Evolutionary conservation across 1,140 invertebrate genomes (phyloP), one percentile per base, ranked within the genome.

Genomic region (Cydia amplana): DNA sequence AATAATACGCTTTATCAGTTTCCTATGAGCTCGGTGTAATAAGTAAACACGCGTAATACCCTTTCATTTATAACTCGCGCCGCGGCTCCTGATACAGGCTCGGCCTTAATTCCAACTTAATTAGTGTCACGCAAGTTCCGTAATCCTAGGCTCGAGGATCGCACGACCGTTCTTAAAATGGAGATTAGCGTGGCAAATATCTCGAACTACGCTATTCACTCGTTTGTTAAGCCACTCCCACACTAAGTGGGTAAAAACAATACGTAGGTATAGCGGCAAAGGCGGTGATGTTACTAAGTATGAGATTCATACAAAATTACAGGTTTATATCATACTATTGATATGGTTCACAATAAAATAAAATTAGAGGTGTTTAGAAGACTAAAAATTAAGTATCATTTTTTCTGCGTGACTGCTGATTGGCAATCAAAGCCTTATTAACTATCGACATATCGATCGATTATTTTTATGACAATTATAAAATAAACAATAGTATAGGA

Each of bases 51-150:
- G 82, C 82, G 82, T 90, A 91, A 91, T 89, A 91, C 89, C 88
- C 91, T 88, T 91, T 88, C 88, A 90, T 91, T 91, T 92, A 91
- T 92, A 89, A 91, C 90, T 88, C 87, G 81, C 86, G 84, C 78
- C 85, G 85, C 84, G 91, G 85, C 87, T 88, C 89, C 88, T 92
- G 89, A 91, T 92, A 92, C 89, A 90, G 89, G 86, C 87, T 90
- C 82, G 86, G 80, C 86, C 87, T 88, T 93, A 91, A 93, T 91
- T 87, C 91, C 89, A 80, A 90, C 88, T 93, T 91, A 91, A 93
- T 91, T 91, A 93, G 90, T 89, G 86, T 91, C 90, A 93, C 89
- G 90, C 89, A 92, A 92, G 89, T 93, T 92, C 86, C 87, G 81
- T 93, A 92, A 92, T 92, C 90, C 91, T 86, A 89, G 91, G 91